A percentile compares a stretch with the other conserved stretches of the same genome.
Evolutionary conservation across 2,113 vertebrate genomes (phyloP).

Genomic region (Carassius gibelio): DNA sequence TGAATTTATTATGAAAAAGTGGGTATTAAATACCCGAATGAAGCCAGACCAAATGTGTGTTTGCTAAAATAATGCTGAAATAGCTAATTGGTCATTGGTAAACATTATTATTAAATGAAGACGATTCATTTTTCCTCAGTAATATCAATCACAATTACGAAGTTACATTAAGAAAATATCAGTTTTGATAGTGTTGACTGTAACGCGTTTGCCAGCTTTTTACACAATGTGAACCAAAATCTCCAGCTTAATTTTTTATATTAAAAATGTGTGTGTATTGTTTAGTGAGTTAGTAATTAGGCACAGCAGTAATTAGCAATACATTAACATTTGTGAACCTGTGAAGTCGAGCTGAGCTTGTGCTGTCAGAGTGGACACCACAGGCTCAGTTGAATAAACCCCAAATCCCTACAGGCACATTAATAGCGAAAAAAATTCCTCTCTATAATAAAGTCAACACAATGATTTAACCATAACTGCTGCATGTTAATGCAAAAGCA

Average conservation of each 20-base stretch:
- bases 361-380: conserved; percentile 69
- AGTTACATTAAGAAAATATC: neutral
- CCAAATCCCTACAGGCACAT: conserved; percentile 73
- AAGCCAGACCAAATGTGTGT: neutral
- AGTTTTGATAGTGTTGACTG: neutral
- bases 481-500: neutral
- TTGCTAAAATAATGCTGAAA: neutral
- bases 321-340: conserved; percentile 26
- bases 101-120: neutral
- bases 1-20: neutral
- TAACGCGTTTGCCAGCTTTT: neutral
- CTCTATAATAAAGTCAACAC: conserved; percentile 57
- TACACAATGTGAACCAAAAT: neutral
- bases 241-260: neutral
- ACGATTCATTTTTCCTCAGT: neutral
- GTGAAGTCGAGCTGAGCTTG: conserved; percentile 41
- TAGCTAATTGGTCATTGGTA: neutral
- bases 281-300: conserved; percentile 28
- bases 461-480: neutral
- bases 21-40: neutral
- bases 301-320: conserved; percentile 27
- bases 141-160: neutral
- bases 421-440: conserved; percentile 76
- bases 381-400: conserved; percentile 68
- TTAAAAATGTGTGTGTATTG: conserved; percentile 3